phyloP scores from a whole-genome alignment of 1,140 invertebrate genomes.

The Zaprionus vittiger region DNA sequence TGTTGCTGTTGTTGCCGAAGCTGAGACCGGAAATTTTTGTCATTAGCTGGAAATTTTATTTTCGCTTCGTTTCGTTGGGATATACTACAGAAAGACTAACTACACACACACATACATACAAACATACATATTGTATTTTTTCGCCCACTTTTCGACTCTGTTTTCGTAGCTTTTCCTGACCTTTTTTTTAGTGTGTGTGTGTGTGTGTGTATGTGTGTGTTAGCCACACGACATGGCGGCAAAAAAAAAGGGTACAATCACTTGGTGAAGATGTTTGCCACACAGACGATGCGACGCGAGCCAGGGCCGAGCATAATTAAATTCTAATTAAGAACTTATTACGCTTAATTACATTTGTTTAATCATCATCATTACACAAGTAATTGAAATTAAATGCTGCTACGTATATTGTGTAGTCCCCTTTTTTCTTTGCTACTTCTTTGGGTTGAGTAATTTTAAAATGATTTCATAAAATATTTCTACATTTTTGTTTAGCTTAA shows the following conservation, averaged over 20 bases:
- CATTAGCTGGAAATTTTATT: constrained; percentile 78
- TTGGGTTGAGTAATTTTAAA: background rate
- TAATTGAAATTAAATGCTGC: constrained; percentile 34
- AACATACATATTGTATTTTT: constrained; percentile 4
- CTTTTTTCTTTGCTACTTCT: background rate
- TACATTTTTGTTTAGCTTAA: background rate
- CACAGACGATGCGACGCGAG: background rate
- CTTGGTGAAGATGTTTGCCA: constrained; percentile 35
- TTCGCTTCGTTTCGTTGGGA: constrained; percentile 68
- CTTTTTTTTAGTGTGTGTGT: constrained; percentile 23
- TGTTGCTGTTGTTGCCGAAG: constrained; percentile 29
- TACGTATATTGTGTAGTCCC: background rate
- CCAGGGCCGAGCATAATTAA: constrained; percentile 28
- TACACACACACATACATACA: background rate
- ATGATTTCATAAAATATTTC: background rate
- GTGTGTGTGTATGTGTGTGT: background rate
- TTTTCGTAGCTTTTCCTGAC: constrained; percentile 55
- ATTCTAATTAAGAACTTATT: constrained; percentile 35
- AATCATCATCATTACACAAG: constrained; percentile 31
- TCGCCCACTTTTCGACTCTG: constrained; percentile 38
- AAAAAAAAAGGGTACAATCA: constrained; percentile 22
- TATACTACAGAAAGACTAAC: constrained; percentile 8
- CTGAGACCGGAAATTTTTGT: constrained; percentile 74
- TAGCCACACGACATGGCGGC: constrained; percentile 19
- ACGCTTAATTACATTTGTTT: constrained; percentile 31